Percentiles rank a stretch among this genome's conserved stretches.
Evolutionary conservation across 2,113 vertebrate genomes (phyloP).

Genomic region (Nerophis lumbriciformis): DNA sequence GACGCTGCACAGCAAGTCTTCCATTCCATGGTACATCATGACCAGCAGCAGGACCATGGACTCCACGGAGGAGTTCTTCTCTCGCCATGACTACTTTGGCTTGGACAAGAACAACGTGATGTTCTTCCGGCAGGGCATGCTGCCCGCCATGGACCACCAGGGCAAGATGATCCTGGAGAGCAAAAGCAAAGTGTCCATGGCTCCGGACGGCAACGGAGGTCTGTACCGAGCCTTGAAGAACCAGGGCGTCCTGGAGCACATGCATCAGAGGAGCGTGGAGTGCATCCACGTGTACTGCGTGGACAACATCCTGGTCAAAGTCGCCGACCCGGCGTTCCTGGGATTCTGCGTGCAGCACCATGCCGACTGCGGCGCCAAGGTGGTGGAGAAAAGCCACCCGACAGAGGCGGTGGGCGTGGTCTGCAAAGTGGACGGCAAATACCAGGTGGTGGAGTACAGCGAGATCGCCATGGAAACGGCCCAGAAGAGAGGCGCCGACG

Average conservation of each 20-base stretch:
- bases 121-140: slow-evolving; percentile 97
- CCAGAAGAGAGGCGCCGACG: slow-evolving; percentile 78
- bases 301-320: slow-evolving; percentile 95
- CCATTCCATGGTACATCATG: slow-evolving; percentile 98
- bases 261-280: slow-evolving; percentile 79
- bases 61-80: slow-evolving; percentile 84
- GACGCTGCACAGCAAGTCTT: slow-evolving; percentile 71
- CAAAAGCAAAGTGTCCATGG: slow-evolving; percentile 89
- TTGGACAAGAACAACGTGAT: slow-evolving; percentile 80
- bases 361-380: slow-evolving; percentile 98
- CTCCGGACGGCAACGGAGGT: slow-evolving; percentile 97
- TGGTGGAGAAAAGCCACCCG: slow-evolving; percentile 95
- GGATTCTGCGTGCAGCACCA: slow-evolving; percentile 91
- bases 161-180: slow-evolving; percentile 91
- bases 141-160: slow-evolving; percentile 89
- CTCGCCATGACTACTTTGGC: slow-evolving; percentile 82
- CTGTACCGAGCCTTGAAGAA: slow-evolving; percentile 87
- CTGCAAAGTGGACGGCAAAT: slow-evolving; percentile 85
- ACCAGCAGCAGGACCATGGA: slow-evolving; percentile 92
- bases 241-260: slow-evolving; percentile 80
- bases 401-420: slow-evolving; percentile 94
- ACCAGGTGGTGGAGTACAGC: slow-evolving; percentile 97
- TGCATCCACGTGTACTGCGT: slow-evolving; percentile 90
- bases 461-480: slow-evolving; percentile 91
- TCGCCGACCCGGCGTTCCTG: slow-evolving; percentile 90